Conservation (phyloP, 1,140 invertebrate genomes). For the Rhagoletis pomonella region DNA sequence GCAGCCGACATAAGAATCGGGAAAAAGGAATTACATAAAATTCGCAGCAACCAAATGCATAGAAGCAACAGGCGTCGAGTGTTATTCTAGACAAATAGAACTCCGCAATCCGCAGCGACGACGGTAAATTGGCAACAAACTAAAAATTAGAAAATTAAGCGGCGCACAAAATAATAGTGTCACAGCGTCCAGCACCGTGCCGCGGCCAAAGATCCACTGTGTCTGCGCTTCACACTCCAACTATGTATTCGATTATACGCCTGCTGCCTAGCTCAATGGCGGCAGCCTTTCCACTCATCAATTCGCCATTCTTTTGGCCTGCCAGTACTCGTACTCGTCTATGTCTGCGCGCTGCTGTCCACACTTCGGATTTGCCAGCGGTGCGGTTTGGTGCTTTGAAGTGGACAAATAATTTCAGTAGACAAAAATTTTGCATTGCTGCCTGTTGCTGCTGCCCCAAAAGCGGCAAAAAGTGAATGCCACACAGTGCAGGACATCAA, state of each 20-base stretch:
- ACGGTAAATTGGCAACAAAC: not conserved
- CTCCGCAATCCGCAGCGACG: not conserved
- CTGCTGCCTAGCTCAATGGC: not conserved
- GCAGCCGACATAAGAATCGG: not conserved
- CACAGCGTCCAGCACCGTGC: not conserved
- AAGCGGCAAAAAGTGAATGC: slow-evolving; percentile 40
- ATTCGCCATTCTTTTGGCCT: not conserved
- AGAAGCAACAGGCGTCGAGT: not conserved
- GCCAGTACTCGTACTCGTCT: not conserved
- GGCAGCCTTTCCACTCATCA: not conserved
- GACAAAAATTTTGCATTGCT: slow-evolving; percentile 18
- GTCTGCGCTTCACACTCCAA: not conserved
- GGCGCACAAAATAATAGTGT: slow-evolving; percentile 6
- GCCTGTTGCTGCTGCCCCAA: not conserved
- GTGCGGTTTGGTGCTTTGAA: slow-evolving; percentile 27
- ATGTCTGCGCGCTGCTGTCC: not conserved
- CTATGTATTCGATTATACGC: not conserved
- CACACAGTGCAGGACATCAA: slow-evolving; percentile 11
- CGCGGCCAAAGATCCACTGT: not conserved
- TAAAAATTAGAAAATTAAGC: not conserved
- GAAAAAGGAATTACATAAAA: too few species aligned
- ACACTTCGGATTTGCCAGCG: slow-evolving; percentile 1
- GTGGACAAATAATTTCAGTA: slow-evolving; percentile 43
- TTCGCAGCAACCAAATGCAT: too few species aligned
- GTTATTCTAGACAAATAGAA: not conserved